Conservation (phyloP, 2,888 invertebrate genomes). For the Andrena bucephala region DNA sequence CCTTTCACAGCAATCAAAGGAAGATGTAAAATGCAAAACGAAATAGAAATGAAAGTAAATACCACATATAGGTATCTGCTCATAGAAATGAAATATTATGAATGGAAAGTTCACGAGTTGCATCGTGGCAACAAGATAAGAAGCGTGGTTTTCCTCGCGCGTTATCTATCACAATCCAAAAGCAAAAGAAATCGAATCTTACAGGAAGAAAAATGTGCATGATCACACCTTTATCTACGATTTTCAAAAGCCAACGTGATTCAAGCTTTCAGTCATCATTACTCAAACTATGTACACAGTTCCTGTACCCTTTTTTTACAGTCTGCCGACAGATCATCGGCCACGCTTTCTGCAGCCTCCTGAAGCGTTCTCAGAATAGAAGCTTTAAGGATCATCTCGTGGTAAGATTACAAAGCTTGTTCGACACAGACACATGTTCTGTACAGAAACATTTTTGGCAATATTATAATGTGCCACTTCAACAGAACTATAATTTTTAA, state of each 20-base stretch:
- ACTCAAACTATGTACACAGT: not conserved
- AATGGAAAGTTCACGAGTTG: not conserved
- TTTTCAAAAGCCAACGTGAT: not conserved
- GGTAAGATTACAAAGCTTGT: not conserved
- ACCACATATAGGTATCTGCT: not conserved
- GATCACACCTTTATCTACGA: not conserved
- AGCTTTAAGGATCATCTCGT: conserved; percentile 59
- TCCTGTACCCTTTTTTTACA: conserved; percentile 54
- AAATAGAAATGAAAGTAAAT: not conserved
- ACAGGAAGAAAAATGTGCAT: not conserved
- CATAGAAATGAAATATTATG: not conserved
- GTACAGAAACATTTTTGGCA: not conserved
- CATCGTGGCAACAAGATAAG: not conserved
- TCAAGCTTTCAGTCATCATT: not conserved
- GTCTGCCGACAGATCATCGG: conserved; percentile 48
- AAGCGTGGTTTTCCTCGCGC: too few relatives aligned
- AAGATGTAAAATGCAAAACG: too few relatives aligned
- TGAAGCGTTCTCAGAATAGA: conserved; percentile 63
- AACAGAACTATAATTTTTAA: not conserved
- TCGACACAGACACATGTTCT: not conserved
- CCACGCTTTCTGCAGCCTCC: conserved; percentile 60
- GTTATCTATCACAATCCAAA: not conserved
- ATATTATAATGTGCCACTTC: not conserved
- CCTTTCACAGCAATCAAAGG: too few relatives aligned
- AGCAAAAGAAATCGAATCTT: not conserved